Percentiles rank a stretch among this genome's conserved stretches.
phyloP scores from a whole-genome alignment of 1,140 invertebrate species.

The Psilanteris sp. region DNA sequence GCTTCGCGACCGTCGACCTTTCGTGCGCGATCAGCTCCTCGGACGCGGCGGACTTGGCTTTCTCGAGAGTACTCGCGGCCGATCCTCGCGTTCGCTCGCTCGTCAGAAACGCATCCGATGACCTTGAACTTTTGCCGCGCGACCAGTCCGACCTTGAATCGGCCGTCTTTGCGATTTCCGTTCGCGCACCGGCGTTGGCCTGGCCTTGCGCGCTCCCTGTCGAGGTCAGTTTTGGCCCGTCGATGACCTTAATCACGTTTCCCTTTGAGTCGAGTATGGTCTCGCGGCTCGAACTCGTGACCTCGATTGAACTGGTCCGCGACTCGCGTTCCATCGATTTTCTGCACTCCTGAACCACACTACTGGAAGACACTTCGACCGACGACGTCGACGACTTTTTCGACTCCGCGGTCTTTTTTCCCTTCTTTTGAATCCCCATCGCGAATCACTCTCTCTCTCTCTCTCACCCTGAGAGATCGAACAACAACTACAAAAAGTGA shows the following conservation, averaged over 20 bases:
- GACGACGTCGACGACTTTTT: constrained; percentile 53
- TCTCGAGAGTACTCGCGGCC: too few species aligned
- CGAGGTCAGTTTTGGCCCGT: constrained; percentile 50
- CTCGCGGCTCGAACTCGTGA: constrained; percentile 69
- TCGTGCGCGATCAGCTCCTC: constrained; percentile 64
- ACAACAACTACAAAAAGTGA: too few species aligned
- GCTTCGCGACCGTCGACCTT: constrained; percentile 12
- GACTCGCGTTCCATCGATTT: constrained; percentile 65
- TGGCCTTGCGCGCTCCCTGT: constrained; percentile 14
- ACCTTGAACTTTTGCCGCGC: constrained; percentile 22
- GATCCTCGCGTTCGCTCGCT: constrained; percentile 32
- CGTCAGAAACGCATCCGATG: constrained; percentile 13
- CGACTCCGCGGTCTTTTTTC: constrained; percentile 34
- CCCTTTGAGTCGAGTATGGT: constrained; percentile 73
- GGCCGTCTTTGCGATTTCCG: neutral
- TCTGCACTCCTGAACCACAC: constrained; percentile 69
- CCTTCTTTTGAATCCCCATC: constrained; percentile 50
- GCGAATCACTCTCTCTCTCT: neutral
- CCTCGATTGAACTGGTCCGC: constrained; percentile 67
- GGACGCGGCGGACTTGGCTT: too few species aligned
- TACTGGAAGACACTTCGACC: constrained; percentile 68
- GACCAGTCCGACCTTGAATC: neutral
- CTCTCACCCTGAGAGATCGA: too few species aligned
- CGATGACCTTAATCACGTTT: constrained; percentile 70
- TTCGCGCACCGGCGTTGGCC: neutral